phyloP scores from a whole-genome alignment of 2,888 invertebrate species.

The Lepidocyrtoides sp. region DNA sequence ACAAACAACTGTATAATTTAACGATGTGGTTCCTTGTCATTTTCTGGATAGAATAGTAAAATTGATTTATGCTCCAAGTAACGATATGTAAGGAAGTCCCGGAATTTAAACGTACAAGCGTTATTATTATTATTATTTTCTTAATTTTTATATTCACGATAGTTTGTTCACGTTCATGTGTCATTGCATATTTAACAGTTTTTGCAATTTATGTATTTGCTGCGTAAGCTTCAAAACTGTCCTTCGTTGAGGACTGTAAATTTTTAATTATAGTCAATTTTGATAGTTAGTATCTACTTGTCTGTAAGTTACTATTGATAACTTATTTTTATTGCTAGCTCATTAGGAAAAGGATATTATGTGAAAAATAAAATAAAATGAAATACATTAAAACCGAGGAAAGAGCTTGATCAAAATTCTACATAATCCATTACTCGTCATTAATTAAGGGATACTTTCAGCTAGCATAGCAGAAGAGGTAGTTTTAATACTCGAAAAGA shows the following conservation, averaged over 20 bases:
- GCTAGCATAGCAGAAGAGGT: background rate
- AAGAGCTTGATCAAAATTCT: background rate
- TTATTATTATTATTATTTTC: background rate
- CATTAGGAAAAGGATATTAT: background rate
- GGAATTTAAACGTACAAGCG: background rate
- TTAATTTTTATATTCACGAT: constrained; percentile 7
- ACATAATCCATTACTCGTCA: constrained; percentile 35
- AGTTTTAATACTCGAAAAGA: constrained; percentile 14
- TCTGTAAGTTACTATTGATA: background rate
- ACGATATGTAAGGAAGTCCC: constrained; percentile 33
- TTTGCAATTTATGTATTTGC: background rate
- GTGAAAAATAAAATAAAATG: background rate
- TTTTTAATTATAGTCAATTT: background rate
- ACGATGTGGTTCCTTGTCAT: constrained; percentile 52
- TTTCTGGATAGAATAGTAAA: constrained; percentile 48
- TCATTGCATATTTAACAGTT: background rate
- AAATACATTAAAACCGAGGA: background rate
- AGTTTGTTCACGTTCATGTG: background rate
- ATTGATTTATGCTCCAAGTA: constrained; percentile 55
- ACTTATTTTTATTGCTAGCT: background rate
- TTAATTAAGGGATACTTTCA: constrained; percentile 55
- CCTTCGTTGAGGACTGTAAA: no score
- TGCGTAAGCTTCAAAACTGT: no score
- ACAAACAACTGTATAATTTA: constrained; percentile 49
- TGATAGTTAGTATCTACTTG: background rate